Conservation (phyloP, 2,888 invertebrate genomes). For the Caenorhabditis parvicauda region DNA sequence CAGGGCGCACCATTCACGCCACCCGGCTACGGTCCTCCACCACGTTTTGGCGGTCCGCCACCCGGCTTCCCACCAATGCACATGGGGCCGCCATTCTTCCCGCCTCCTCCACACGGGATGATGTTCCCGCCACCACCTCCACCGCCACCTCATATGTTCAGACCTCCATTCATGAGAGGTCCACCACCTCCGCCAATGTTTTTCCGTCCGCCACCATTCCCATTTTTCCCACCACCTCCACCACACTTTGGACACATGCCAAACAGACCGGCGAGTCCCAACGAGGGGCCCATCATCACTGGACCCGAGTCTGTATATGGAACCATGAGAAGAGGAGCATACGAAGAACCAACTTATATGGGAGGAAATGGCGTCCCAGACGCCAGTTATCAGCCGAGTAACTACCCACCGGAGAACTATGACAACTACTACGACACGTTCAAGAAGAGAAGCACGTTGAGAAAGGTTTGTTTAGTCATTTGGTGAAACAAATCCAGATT, state of each 20-base stretch:
- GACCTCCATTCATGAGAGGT: slow-evolving; percentile 65
- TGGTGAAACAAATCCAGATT: too few species aligned
- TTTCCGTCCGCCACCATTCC: slow-evolving; percentile 16
- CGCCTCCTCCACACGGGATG: slow-evolving; percentile 13
- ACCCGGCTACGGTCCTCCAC: slow-evolving; percentile 10
- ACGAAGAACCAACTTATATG: slow-evolving; percentile 69
- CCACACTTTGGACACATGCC: slow-evolving; percentile 19
- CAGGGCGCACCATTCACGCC: slow-evolving; percentile 23
- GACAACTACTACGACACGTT: slow-evolving; percentile 60
- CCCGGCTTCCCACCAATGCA: slow-evolving; percentile 33
- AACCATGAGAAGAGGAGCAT: slow-evolving; percentile 39
- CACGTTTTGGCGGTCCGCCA: slow-evolving; percentile 13
- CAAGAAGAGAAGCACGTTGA: slow-evolving; percentile 32
- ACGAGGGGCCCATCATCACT: slow-evolving; percentile 55
- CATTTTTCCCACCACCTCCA: slow-evolving; percentile 23
- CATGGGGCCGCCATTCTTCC: neutral
- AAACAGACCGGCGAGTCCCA: slow-evolving; percentile 11
- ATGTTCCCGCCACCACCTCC: slow-evolving; percentile 55
- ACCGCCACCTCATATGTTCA: slow-evolving; percentile 64
- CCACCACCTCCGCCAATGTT: slow-evolving; percentile 32
- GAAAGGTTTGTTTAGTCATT: too few species aligned
- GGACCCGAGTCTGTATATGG: slow-evolving; percentile 58
- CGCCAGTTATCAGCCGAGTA: slow-evolving; percentile 46
- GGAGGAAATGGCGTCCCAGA: slow-evolving; percentile 60
- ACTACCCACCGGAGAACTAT: slow-evolving; percentile 54